Percentiles rank a stretch among this genome's conserved stretches.
Evolutionary conservation across 1,140 invertebrate species (phyloP).

Genomic region (Drosophila novamexicana): DNA sequence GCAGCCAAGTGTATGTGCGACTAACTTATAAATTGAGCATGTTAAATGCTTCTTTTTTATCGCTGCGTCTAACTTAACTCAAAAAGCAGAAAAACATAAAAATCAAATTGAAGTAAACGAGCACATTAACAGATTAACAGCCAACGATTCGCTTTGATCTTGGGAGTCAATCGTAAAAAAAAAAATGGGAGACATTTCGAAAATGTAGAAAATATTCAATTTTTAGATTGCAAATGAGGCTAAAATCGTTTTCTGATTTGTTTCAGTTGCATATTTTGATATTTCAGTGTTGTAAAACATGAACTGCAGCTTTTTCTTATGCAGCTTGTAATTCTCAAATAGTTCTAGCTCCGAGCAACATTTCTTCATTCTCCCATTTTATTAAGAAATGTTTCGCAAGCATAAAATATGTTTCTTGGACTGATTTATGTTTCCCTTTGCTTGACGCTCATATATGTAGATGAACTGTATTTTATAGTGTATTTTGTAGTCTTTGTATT

Average conservation of each 20-base stretch:
- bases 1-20: conserved; percentile 3
- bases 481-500: conserved; percentile 21
- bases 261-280: background rate
- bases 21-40: conserved; percentile 22
- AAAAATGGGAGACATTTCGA: conserved; percentile 27
- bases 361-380: no score
- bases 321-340: background rate
- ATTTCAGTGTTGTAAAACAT: background rate
- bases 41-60: conserved; percentile 10
- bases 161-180: conserved; percentile 15
- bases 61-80: conserved; percentile 1
- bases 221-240: conserved; percentile 16
- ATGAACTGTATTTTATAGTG: conserved; percentile 6
- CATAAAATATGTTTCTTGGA: no score
- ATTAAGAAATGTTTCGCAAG: no score
- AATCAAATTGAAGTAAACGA: conserved; percentile 13
- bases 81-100: conserved; percentile 18
- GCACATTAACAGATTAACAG: conserved; percentile 40
- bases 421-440: no score
- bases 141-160: conserved; percentile 41
- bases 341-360: background rate
- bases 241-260: conserved; percentile 7
- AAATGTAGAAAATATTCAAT: background rate
- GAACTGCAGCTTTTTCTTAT: background rate
- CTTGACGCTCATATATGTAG: background rate